Evolutionary conservation across 2,797 vertebrate species (phyloP).

Genomic region (Notamacropus eugenii): DNA sequence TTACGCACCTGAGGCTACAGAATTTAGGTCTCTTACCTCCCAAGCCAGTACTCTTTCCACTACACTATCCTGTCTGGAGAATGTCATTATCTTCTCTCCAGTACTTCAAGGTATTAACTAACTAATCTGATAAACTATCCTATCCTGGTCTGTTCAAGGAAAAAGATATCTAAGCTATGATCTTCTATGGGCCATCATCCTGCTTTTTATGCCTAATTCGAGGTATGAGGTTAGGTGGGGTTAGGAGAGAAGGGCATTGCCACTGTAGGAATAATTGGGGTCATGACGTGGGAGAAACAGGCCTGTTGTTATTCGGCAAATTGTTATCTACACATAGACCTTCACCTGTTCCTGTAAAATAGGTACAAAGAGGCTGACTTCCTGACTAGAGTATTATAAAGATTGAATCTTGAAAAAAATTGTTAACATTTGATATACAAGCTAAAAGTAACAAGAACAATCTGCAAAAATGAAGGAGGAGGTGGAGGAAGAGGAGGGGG

Average conservation of each 20-base stretch:
- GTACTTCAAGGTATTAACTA: neutral
- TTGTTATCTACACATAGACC: neutral
- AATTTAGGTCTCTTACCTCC: neutral
- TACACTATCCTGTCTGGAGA: neutral
- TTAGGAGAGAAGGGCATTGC: neutral
- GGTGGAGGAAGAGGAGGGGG: no score
- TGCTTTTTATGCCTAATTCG: neutral
- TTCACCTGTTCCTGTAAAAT: neutral
- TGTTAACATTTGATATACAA: conserved; percentile 9
- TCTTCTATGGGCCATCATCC: neutral
- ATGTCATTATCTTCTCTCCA: neutral
- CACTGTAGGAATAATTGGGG: neutral
- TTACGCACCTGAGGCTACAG: neutral
- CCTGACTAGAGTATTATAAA: conserved; percentile 3
- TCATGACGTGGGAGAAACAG: neutral
- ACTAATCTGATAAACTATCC: conserved; percentile 1
- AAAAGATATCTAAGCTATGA: neutral
- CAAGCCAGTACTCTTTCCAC: neutral
- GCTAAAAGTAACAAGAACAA: conserved; percentile 16
- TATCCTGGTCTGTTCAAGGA: neutral
- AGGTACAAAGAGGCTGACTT: neutral
- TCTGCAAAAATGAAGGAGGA: neutral
- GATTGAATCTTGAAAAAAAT: conserved; percentile 31
- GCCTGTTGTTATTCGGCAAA: neutral
- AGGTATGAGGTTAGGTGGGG: neutral